Conservation (phyloP, 2,797 vertebrate genomes). For the Chromobotia macracanthus region DNA sequence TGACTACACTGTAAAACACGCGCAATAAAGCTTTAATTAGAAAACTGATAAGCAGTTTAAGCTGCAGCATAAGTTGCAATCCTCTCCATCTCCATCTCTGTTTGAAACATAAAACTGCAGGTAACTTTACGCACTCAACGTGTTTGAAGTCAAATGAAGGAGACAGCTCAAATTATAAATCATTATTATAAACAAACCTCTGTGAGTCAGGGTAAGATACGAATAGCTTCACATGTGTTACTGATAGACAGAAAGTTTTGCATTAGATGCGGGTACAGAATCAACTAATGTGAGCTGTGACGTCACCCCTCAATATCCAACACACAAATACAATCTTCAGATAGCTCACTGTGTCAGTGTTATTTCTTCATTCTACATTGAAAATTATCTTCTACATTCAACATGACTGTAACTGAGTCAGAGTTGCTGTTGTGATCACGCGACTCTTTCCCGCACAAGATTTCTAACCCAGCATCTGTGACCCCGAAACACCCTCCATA, state of each 20-base stretch:
- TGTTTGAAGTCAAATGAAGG: too few species aligned
- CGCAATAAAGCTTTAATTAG: too few species aligned
- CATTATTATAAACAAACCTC: too few species aligned
- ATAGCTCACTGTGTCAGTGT: constrained; percentile 21
- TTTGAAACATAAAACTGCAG: too few species aligned
- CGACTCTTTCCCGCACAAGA: constrained; percentile 7
- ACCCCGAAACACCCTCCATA: constrained; percentile 14
- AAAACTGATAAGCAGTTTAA: too few species aligned
- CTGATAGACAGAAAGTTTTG: neutral
- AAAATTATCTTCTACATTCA: too few species aligned
- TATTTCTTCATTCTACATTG: constrained; percentile 39
- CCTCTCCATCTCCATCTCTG: too few species aligned
- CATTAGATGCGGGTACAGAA: constrained; percentile 4
- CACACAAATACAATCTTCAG: constrained; percentile 35
- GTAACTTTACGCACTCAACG: too few species aligned
- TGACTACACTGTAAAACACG: neutral
- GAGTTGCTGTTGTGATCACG: constrained; percentile 21
- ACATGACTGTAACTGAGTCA: constrained; percentile 35
- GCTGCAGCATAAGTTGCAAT: too few species aligned
- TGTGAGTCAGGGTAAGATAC: too few species aligned
- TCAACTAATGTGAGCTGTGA: constrained; percentile 13
- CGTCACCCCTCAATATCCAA: constrained; percentile 30
- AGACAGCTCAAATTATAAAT: too few species aligned
- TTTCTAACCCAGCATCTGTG: constrained; percentile 11
- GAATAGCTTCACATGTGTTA: too few species aligned